Conservation (phyloP, 2,797 vertebrate genomes). For the Darevskia mixta region DNA sequence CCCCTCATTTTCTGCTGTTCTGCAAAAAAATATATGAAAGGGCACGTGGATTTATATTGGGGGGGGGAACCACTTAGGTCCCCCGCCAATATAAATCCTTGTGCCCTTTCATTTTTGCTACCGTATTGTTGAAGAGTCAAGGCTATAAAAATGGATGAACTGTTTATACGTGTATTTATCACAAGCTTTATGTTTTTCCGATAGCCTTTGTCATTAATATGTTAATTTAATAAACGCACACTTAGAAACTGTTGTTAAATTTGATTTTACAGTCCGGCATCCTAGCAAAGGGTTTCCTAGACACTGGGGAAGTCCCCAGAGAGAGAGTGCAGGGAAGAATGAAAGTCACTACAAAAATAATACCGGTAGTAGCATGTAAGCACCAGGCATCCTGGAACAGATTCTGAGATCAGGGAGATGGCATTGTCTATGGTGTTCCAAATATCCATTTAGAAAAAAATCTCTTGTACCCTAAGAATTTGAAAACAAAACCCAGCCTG, state of each 20-base stretch:
- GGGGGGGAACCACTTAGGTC: neutral
- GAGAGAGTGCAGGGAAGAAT: neutral
- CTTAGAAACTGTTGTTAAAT: slow-evolving; percentile 36
- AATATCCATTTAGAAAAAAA: neutral
- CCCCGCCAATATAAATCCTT: slow-evolving; percentile 11
- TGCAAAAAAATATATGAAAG: too few relatives aligned
- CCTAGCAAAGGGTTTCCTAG: slow-evolving; percentile 31
- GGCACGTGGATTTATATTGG: too few relatives aligned
- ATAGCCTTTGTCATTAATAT: slow-evolving; percentile 7
- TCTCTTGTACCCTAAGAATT: neutral
- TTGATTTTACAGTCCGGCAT: slow-evolving; percentile 40
- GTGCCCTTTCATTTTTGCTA: neutral
- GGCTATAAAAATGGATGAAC: slow-evolving; percentile 3
- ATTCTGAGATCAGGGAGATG: neutral
- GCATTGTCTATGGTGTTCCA: neutral
- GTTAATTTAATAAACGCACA: slow-evolving; percentile 29
- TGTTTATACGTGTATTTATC: neutral
- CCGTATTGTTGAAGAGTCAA: slow-evolving; percentile 23
- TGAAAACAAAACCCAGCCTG: neutral
- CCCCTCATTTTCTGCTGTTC: too few relatives aligned
- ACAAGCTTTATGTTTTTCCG: slow-evolving; percentile 17
- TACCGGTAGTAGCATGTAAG: neutral
- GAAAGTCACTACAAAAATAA: neutral
- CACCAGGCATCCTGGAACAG: neutral
- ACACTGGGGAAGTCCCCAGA: slow-evolving; percentile 23